Base-by-base conservation (phyloP, 2,113 vertebrate genomes). In the Phoenicopterus ruber region DNA sequence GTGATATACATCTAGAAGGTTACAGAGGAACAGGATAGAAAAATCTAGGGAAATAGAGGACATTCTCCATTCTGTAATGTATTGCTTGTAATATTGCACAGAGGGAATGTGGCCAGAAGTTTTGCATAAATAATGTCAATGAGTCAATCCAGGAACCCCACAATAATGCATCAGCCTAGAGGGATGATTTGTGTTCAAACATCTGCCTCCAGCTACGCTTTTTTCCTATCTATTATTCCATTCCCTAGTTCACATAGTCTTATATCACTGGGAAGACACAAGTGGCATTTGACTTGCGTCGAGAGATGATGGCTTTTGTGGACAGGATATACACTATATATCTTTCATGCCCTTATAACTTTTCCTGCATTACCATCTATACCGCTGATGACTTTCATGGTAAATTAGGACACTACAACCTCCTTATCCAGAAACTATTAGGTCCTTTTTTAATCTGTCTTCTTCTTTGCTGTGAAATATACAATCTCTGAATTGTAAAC, bases 151-250 rank as follows among this genome's bases (percentile, higher is more conserved):
- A 95, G 91, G 81, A 96, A 89, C 40, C 47, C 77, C 0, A 0
- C 52, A 96, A 69, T 82, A 88, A 92, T 76, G 72, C 65, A 85
- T 88, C 92, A 95, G 76, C 73, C 70, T 85, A 88, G 47, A 94
- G 63, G 46, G 62, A 82, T 94, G 95, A 97, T 94, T 96, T 96
- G 92, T 97, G 86, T 79, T 96, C 86, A 82, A 69, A 82, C 73
- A 88, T 85, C 86, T 91, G 88, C 88, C 83, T 91, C 62, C 50
- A 92, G 90, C 90, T 82, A 96, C 58, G 81, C 13, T 74, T 84
- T 95, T 72, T 71, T 57, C 59, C 44, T 55, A 40, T 59, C 76
- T 86, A 59, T 88, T 90, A 88, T 92, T 95, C 88, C 81, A 65
- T 71, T 94, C 80, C 52, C 44, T 82, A 61, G 57, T 84, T 93